Evolutionary conservation across 2,888 invertebrate species (phyloP), one percentile per base, ranked within the genome.

Genomic region (Camponotus fellah): DNA sequence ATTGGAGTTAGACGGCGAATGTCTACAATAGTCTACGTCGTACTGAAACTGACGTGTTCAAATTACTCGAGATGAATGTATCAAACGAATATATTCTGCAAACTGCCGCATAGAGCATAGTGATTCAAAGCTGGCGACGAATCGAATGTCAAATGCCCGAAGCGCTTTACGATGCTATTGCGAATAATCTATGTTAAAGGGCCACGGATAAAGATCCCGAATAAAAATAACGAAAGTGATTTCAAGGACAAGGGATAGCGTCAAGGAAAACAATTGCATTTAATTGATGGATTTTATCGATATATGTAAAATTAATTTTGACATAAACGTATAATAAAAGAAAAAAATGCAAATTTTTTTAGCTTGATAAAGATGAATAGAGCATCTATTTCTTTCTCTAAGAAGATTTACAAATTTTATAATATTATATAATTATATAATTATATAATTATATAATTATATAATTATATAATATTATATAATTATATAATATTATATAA

Each of bases 31-130:
- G 26, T 37, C 65, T 26, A 76, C 14, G 65, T 66, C 26, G 66
- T 37, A 26, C 12, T 56, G 56, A 56, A 56, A 77, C n/a, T 66
- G 77, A 32, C 53, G 56, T 17, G 56, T 56, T 66, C 40, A 40
- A 66, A 66, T 77, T 77, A 40, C 40, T 14, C 40, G 66, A 66
- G 66, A 66, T 40, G 56, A 77, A 66, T 43, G 53, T 56, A 66
- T 66, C 77, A 77, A 77, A 77, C 77, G 56, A 26, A 43, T 56
- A 32, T 26, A 26, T 65, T 40, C 34, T n/a, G 56, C 40, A 56
- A 66, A 53, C 56, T 37, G 37, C 53, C 12, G 26, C 53, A 2
- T 26, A 26, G 53, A 14, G 66, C 32, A 40, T 56, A 40, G 53
- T 34, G 17, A 76, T 66, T 77, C 77, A 66, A 77, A 56, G 56